Percentiles rank a stretch among this genome's conserved stretches.
Conservation (phyloP, 2,797 vertebrate genomes). For the Sciaenops ocellatus region DNA sequence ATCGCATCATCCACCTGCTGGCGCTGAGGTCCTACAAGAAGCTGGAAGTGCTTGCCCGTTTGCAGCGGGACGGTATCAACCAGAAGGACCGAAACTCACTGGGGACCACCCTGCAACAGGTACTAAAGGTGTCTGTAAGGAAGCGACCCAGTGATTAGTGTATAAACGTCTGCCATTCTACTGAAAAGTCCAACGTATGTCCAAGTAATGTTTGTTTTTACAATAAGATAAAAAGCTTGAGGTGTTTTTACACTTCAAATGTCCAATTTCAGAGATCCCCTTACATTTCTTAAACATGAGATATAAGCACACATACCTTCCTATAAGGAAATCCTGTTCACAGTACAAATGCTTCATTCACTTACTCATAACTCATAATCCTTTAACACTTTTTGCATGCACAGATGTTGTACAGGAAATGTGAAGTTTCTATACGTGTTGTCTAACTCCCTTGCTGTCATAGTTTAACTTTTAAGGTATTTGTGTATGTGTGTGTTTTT, state of each 20-base stretch:
- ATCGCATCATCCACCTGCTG: constrained; percentile 93
- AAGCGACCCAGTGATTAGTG: not conserved
- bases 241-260: not conserved
- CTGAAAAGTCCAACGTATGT: not conserved
- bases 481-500: constrained; percentile 31
- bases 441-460: constrained; percentile 9
- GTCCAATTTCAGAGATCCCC: not conserved
- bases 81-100: constrained; percentile 93
- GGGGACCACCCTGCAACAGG: constrained; percentile 91
- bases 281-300: constrained; percentile 3
- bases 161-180: not conserved
- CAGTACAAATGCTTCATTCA: constrained; percentile 53
- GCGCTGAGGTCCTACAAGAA: constrained; percentile 93
- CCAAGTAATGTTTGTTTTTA: not conserved
- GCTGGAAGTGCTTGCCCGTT: constrained; percentile 90
- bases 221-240: no score
- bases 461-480: constrained; percentile 17
- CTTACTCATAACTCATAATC: constrained; percentile 27
- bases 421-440: constrained; percentile 47
- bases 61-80: constrained; percentile 93
- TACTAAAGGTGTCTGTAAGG: constrained; percentile 49
- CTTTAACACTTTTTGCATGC: constrained; percentile 62
- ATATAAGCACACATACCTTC: constrained; percentile 20
- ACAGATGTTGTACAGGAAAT: constrained; percentile 70
- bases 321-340: constrained; percentile 16